Evolutionary conservation across 2,113 vertebrate species (phyloP), one percentile per base, ranked within the genome.

Genomic region (Podilymbus podiceps): DNA sequence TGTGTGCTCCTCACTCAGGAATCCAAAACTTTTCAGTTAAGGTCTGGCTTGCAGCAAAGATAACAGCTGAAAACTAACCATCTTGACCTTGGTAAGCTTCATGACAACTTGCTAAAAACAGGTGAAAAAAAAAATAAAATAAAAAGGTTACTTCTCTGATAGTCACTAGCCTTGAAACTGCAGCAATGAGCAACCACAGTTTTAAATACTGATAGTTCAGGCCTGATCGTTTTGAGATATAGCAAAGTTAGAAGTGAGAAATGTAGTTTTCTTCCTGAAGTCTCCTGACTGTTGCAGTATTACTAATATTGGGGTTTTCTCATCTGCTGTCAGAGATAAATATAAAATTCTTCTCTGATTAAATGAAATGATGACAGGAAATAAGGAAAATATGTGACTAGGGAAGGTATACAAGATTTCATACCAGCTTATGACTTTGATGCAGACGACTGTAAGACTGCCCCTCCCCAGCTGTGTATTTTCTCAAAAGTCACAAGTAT

Each of bases 11-110:
- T 97, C 93, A 91, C 84, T 62, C 96, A 96, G 94, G 96, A 98
- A 98, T 97, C 86, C 94, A 89, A 96, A 98, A 97, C 95, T 96
- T 96, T 92, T 95, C 92, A 93, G 88, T 83, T 77, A 82, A 97
- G 90, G 82, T 97, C 96, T 97, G 95, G 60, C 74, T 91, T 91
- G 91, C 90, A 97, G 84, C 93, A 97, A 63, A 96, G 97, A 97
- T 97, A 97, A 98, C 96, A 94, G 93, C 90, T 96, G 90, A 95
- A 97, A 90, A 90, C 55, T 16, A 96, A 92, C 91, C 92, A 96
- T 81, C 90, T 8, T 88, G 79, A 95, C 90, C 96, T 95, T 93
- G 85, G 79, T 69, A 90, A 93, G 94, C 85, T 94, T 95, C 84
- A 55, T 20, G 81, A 97, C 79, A 97, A 88, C 15, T 91, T 83